phyloP scores from a whole-genome alignment of 2,888 invertebrate species.

The Hirtodrosophila histrioides region DNA sequence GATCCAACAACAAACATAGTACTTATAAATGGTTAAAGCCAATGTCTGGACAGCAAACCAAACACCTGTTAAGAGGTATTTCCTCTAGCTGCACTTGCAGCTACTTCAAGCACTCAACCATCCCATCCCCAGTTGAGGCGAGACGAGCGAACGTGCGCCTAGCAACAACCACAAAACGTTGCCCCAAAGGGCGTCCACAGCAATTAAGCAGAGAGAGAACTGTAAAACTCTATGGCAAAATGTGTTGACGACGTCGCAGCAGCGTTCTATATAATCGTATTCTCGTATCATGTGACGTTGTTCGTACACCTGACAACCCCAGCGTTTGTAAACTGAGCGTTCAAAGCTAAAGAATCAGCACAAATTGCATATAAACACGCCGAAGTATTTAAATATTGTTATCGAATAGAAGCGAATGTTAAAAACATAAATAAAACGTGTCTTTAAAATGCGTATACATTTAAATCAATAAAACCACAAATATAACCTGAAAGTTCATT shows the following conservation, averaged over 20 bases:
- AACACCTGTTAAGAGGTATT: constrained; percentile 34
- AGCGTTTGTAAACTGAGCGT: constrained; percentile 27
- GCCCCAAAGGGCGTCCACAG: constrained; percentile 24
- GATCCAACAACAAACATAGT: constrained; percentile 5
- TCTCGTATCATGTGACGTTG: constrained; percentile 48
- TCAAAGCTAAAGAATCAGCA: constrained; percentile 35
- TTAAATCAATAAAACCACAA: background rate
- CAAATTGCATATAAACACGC: constrained; percentile 21
- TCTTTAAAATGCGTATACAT: background rate
- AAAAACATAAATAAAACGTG: background rate
- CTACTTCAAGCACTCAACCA: constrained; percentile 16
- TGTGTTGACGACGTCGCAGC: constrained; percentile 38
- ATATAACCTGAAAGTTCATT: background rate
- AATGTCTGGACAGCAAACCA: constrained; percentile 26
- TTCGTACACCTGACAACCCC: constrained; percentile 39
- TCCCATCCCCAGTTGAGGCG: constrained; percentile 5
- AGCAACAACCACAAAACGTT: constrained; percentile 32
- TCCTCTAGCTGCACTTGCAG: background rate
- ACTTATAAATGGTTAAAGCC: background rate
- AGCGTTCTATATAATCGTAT: constrained; percentile 9
- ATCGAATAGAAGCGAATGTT: constrained; percentile 20
- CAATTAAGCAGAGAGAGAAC: constrained; percentile 32
- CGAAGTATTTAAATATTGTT: constrained; percentile 7
- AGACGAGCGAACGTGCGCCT: constrained; percentile 26
- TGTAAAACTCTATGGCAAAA: constrained; percentile 16